Conservation (phyloP, 2,888 invertebrate genomes). For the Caenorhabditis imperialis region DNA sequence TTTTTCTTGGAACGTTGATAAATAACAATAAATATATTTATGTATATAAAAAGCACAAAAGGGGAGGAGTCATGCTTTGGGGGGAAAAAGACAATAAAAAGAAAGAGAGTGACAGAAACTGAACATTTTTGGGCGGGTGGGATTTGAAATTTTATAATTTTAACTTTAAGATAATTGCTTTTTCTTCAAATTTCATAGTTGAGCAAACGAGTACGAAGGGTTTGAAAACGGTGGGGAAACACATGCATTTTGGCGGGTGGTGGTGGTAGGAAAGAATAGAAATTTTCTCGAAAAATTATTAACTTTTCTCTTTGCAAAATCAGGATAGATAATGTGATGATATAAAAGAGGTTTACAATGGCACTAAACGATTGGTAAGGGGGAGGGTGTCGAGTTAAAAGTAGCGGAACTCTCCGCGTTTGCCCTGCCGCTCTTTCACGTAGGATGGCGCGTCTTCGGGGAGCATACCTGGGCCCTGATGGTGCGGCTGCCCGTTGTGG, state of each 20-base stretch:
- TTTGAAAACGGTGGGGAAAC: conserved; percentile 10
- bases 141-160: too few relatives aligned
- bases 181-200: conserved; percentile 18
- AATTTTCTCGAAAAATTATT: too few relatives aligned
- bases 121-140: too few relatives aligned
- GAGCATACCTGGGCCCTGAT: conserved; percentile 69
- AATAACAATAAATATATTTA: too few relatives aligned
- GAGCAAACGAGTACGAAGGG: conserved; percentile 48
- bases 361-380: background rate
- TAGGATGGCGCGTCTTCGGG: conserved; percentile 77
- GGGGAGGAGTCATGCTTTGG: too few relatives aligned
- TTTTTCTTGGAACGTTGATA: too few relatives aligned
- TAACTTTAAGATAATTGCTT: conserved; percentile 13
- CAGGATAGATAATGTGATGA: background rate
- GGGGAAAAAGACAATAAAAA: too few relatives aligned
- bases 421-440: conserved; percentile 77
- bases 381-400: too few relatives aligned
- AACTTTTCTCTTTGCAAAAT: too few relatives aligned
- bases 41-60: too few relatives aligned
- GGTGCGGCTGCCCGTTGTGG: conserved; percentile 40
- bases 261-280: too few relatives aligned
- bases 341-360: background rate
- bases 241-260: conserved; percentile 52
- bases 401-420: conserved; percentile 78
- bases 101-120: too few relatives aligned